These are phyloP conservation scores for Drosophila ogumai DNA, from an alignment of 1,140 invertebrate genomes.

Conservation along the genomic window DNA sequence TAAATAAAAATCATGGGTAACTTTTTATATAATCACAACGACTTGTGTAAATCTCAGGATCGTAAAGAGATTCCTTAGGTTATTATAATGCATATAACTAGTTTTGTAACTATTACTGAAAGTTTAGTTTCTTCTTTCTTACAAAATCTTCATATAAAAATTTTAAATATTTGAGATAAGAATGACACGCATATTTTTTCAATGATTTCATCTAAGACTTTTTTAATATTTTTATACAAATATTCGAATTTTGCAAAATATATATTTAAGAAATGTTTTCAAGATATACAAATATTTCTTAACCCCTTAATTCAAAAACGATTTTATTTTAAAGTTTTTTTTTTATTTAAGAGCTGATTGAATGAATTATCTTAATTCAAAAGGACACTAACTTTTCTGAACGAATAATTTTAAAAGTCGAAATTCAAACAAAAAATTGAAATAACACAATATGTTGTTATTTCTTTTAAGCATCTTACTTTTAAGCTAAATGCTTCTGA, in stretches of 20 bases:
- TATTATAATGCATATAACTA: neutral
- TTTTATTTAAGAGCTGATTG: too few relatives aligned
- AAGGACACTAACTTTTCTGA: too few relatives aligned
- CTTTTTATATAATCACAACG: neutral
- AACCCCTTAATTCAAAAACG: too few relatives aligned
- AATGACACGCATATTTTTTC: too few relatives aligned
- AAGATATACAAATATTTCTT: too few relatives aligned
- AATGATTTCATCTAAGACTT: neutral
- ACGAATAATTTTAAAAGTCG: neutral
- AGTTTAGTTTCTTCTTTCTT: too few relatives aligned
- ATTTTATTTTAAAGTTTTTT: too few relatives aligned
- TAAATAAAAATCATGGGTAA: constrained; percentile 17
- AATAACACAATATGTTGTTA: neutral
- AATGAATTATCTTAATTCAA: too few relatives aligned
- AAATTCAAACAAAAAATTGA: neutral
- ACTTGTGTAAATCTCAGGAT: neutral
- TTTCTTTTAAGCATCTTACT: neutral
- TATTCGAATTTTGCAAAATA: neutral
- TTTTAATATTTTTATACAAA: too few relatives aligned
- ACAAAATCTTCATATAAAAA: neutral
- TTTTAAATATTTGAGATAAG: too few relatives aligned
- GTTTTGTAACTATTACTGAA: neutral
- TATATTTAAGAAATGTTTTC: too few relatives aligned
- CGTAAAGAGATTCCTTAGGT: neutral
- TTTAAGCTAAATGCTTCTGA: too few relatives aligned